phyloP scores from a whole-genome alignment of 2,888 invertebrate species.

The Adela reaumurella region DNA sequence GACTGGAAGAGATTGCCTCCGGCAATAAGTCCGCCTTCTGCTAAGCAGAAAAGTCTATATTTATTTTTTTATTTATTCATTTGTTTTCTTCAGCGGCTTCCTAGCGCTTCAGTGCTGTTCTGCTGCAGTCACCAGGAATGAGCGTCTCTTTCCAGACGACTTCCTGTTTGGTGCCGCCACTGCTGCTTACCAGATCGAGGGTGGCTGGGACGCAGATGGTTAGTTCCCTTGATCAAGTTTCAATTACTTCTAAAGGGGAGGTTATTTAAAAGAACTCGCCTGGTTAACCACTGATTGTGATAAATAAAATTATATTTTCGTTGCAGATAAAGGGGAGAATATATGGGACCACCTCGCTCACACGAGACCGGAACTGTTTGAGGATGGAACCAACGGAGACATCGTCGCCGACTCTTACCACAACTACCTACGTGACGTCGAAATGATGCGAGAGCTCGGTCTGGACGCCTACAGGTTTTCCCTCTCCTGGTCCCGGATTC shows the following conservation, averaged over 20 bases:
- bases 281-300: too few relatives aligned
- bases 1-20: too few relatives aligned
- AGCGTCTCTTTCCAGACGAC: conserved; percentile 11
- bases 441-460: conserved; percentile 19
- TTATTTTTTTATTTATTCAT: too few relatives aligned
- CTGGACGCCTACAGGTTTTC: conserved; percentile 50
- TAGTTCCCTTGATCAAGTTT: too few relatives aligned
- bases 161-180: conserved; percentile 14
- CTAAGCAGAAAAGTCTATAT: too few relatives aligned
- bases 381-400: conserved; percentile 43
- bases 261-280: too few relatives aligned
- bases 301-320: too few relatives aligned
- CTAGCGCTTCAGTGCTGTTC: background rate
- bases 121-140: background rate
- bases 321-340: conserved; percentile 33
- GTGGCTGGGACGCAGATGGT: conserved; percentile 15
- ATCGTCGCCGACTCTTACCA: conserved; percentile 48
- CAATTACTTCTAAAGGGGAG: too few relatives aligned
- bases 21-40: too few relatives aligned
- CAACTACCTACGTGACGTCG: conserved; percentile 38
- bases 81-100: background rate
- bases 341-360: conserved; percentile 54
- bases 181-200: conserved; percentile 14
- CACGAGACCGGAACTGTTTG: conserved; percentile 32
- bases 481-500: conserved; percentile 58